phyloP scores from a whole-genome alignment of 2,888 invertebrate genomes.

The Sarcophaga subvicina region DNA sequence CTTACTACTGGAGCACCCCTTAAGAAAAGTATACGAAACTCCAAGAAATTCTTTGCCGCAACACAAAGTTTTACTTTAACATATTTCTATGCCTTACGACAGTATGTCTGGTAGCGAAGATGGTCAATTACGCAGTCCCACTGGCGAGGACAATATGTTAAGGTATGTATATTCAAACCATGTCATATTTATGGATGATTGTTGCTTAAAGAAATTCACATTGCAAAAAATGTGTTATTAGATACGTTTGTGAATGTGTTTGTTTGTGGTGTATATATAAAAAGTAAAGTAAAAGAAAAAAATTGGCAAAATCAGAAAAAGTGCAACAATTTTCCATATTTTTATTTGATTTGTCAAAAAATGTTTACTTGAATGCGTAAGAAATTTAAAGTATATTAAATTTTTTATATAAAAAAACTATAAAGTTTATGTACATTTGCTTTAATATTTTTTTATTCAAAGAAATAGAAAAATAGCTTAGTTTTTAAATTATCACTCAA shows the following conservation, averaged over 20 bases:
- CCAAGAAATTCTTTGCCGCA: not conserved
- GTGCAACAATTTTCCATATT: slow-evolving; percentile 73
- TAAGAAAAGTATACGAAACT: slow-evolving; percentile 24
- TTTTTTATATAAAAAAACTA: slow-evolving; percentile 53
- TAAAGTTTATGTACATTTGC: slow-evolving; percentile 55
- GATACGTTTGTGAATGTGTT: slow-evolving; percentile 26
- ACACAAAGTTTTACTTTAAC: not conserved
- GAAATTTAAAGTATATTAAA: slow-evolving; percentile 51
- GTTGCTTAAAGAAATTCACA: slow-evolving; percentile 56
- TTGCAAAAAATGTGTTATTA: slow-evolving; percentile 44
- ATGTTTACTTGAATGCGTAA: slow-evolving; percentile 67
- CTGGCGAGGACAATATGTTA: slow-evolving; percentile 83
- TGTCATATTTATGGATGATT: slow-evolving; percentile 56
- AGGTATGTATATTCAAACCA: slow-evolving; percentile 79
- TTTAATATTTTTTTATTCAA: slow-evolving; percentile 40
- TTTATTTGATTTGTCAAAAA: slow-evolving; percentile 61
- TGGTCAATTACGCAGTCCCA: slow-evolving; percentile 91
- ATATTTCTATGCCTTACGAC: slow-evolving; percentile 50
- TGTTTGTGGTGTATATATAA: slow-evolving; percentile 34
- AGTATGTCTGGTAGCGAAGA: slow-evolving; percentile 86
- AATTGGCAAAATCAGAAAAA: slow-evolving; percentile 33
- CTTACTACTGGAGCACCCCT: slow-evolving; percentile 43
- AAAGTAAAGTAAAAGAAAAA: slow-evolving; percentile 13
- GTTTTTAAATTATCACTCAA: not conserved
- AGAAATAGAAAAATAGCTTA: slow-evolving; percentile 39